Base-by-base conservation (phyloP, 2,113 vertebrate species). In the Catharus bicknelli region DNA sequence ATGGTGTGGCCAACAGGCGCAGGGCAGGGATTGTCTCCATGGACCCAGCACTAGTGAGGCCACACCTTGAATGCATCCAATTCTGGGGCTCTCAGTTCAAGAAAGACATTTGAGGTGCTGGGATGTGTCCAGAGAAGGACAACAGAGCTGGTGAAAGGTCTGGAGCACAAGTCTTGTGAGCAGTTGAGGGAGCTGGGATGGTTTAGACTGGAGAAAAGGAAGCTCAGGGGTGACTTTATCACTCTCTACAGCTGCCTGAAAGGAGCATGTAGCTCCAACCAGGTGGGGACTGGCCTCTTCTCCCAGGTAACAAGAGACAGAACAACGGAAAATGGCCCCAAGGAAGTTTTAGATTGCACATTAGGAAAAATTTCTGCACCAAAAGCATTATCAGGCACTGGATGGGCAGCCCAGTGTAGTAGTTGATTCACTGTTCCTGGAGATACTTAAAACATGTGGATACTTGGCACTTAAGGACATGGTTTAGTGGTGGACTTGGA, bases 41-140 rank as follows among this genome's bases (percentile, higher is more conserved):
- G 29, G 6, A 30, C 6, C 4, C 0, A 1, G 11, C 26, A 64
- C 45, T 29, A 22, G n/a, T n/a, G 23, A n/a, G 51, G 68, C 11
- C 11, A 7, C 36, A 8, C 11, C 13, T 45, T 0, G 0, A 77
- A 25, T 10, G 18, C 4, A 1, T 21, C 6, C 57, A 36, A 5
- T 10, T 58, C 27, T 51, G 36, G 19, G 32, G 8, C 16, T 4
- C 13, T 53, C 16, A 10, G 6, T n/a, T 7, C 13, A n/a, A 11
- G 25, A 55, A 22, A 2, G 36, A 57, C 36, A 29, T 0, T 14
- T 38, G 43, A 32, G 26, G 2, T 5, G 8, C 19, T 57, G n/a
- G 11, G 57, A 22, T 0, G 0, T 1, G 3, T 43, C 18, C 36
- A 51, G 32, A 51, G 50, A 63, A 70, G 19, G 22, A 2, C 18